A percentile compares a stretch with the other conserved stretches of the same genome.
Conservation (phyloP, 2,113 vertebrate species). For the Pachypanchax playfairii region DNA sequence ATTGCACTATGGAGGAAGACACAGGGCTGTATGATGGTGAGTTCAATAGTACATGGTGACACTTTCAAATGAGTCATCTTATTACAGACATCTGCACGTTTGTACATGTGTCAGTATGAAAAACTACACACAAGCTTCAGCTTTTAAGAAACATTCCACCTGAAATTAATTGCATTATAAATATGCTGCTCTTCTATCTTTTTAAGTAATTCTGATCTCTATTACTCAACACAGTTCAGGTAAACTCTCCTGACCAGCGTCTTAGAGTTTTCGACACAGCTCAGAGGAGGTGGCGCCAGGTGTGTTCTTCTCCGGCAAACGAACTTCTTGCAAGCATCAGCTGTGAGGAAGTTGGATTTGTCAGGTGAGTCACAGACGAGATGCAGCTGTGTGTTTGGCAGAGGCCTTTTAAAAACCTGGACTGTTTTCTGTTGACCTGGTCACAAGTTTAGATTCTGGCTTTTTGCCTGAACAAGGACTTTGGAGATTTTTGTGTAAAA, state of each 20-base stretch:
- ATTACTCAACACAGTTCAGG: slow-evolving; percentile 82
- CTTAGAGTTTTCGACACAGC: slow-evolving; percentile 84
- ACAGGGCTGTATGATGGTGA: slow-evolving; percentile 81
- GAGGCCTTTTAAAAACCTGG: not conserved
- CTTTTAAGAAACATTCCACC: not conserved
- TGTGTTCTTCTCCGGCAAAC: slow-evolving; percentile 86
- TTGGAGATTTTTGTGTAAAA: not conserved
- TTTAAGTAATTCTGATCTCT: too few relatives aligned
- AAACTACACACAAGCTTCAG: too few relatives aligned
- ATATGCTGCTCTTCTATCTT: not conserved
- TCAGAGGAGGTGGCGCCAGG: slow-evolving; percentile 84
- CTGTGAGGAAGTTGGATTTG: slow-evolving; percentile 91
- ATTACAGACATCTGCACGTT: not conserved
- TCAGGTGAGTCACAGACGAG: slow-evolving; percentile 79
- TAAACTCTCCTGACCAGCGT: slow-evolving; percentile 82
- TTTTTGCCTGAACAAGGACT: not conserved
- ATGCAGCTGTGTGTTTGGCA: not conserved
- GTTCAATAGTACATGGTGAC: slow-evolving; percentile 14
- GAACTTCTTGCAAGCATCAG: slow-evolving; percentile 84
- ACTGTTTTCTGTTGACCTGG: not conserved
- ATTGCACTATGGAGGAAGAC: slow-evolving; percentile 79
- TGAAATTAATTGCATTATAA: not conserved
- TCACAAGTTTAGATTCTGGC: not conserved
- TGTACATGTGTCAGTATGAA: not conserved
- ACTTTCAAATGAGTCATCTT: not conserved